These are phyloP conservation scores for Papilio aristodemus DNA, from an alignment of 1,140 invertebrate species.

Conservation along the genomic window DNA sequence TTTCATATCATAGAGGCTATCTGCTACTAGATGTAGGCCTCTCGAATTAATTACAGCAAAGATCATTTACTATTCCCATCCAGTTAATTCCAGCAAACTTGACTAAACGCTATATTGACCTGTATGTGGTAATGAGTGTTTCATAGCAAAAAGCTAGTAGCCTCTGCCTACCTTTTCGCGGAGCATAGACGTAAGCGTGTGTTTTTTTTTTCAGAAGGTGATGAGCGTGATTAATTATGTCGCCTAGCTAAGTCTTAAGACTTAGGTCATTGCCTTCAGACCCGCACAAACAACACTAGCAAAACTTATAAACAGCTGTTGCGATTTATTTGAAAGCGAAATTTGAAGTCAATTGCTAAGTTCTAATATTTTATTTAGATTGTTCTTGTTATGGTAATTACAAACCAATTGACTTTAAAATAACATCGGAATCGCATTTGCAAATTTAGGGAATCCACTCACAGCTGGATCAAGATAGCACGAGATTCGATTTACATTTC, in stretches of 20 bases:
- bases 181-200: too few species aligned
- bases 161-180: too few species aligned
- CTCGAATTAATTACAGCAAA: too few species aligned
- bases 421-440: constrained; percentile 1
- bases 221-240: too few species aligned
- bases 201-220: too few species aligned
- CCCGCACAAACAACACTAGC: neutral
- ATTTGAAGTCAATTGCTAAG: neutral
- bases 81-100: too few species aligned
- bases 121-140: too few species aligned
- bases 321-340: neutral
- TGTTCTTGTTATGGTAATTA: constrained; percentile 8
- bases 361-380: neutral
- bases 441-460: neutral
- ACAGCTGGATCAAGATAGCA: constrained; percentile 10
- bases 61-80: too few species aligned
- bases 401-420: constrained; percentile 15
- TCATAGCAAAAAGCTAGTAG: too few species aligned
- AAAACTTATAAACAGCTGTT: constrained; percentile 3
- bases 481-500: neutral
- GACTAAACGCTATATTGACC: too few species aligned
- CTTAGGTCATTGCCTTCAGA: neutral
- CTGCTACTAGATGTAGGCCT: too few species aligned
- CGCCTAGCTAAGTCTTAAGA: neutral
- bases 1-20: too few species aligned